Base-by-base conservation (phyloP, 2,888 invertebrate species). In the Linnaemya vulpina region DNA sequence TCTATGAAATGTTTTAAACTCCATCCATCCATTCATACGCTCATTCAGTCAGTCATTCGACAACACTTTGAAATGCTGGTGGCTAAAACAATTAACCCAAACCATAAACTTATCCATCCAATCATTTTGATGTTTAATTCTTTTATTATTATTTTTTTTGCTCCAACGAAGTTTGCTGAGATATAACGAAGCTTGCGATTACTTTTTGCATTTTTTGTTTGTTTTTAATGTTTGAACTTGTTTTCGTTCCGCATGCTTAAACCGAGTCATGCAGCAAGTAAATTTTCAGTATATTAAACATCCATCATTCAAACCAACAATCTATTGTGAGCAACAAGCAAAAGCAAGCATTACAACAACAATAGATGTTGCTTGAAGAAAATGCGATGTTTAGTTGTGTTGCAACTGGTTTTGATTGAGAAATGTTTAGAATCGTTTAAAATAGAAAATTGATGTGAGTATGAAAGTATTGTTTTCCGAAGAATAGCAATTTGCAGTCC, bases 71-170 rank as follows among this genome's bases (percentile, higher is more conserved):
- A 49, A 85, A 78, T 77, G 84, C 84, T 82, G 74, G 78, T 74
- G 84, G 84, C 81, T 81, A 78, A 85, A 85, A 85, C 84, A 85
- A 81, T 85, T 85, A 85, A 85, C 84, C 84, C 77, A 70, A 78
- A 77, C 84, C 51, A 80, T 84, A 63, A 79, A 75, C 67, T 75
- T 73, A 75, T 84, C 70, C 74, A 74, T 71, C 73, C 65, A 76
- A 75, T 49, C 49, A 67, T 46, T 82, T 75, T 58, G 55, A 76
- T 76, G 25, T 51, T 73, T 35, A n/a, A n/a, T n/a, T n/a, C n/a
- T n/a, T n/a, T n/a, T n/a, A n/a, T n/a, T n/a, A n/a, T n/a, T n/a
- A 65, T 8, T 75, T 75, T 65, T 71, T 35, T 51, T 46, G 20
- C 30, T 60, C 5, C 15, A 53, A 20, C 9, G 40, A 43, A 60